Evolutionary conservation across 1,140 invertebrate species (phyloP).

Genomic region (Nasonia longicornis): DNA sequence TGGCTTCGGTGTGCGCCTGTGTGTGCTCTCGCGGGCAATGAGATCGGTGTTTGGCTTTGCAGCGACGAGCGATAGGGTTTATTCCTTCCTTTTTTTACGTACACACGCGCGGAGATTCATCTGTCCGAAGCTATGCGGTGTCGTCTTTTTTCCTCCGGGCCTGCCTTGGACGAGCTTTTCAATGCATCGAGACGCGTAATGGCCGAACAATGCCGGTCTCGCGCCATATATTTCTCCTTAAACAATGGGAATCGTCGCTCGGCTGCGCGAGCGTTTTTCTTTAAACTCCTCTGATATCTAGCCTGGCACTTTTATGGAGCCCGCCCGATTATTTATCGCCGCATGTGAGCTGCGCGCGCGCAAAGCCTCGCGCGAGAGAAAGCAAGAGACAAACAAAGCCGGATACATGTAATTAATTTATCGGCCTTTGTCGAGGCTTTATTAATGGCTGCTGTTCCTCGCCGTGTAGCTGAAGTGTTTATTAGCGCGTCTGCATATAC

Average conservation of each 20-base stretch:
- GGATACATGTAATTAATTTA: conserved; percentile 46
- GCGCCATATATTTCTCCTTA: conserved; percentile 40
- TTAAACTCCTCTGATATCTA: conserved; percentile 50
- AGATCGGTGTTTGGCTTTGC: neutral
- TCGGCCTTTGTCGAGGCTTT: conserved; percentile 40
- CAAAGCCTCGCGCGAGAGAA: neutral
- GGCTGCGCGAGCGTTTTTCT: conserved; percentile 13
- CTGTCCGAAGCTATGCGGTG: no score
- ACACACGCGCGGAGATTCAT: neutral
- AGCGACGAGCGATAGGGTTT: neutral
- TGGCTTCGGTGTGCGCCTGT: neutral
- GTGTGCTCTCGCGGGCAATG: neutral
- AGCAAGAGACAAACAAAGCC: conserved; percentile 41
- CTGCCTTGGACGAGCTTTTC: neutral
- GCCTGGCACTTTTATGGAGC: conserved; percentile 44
- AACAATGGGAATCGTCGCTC: conserved; percentile 42
- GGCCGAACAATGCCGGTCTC: conserved; percentile 42
- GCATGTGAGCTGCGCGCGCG: neutral
- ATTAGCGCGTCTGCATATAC: conserved; percentile 4
- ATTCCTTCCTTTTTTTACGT: neutral
- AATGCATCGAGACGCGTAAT: conserved; percentile 18
- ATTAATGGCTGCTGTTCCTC: neutral
- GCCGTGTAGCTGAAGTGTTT: conserved; percentile 37
- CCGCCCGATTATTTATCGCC: conserved; percentile 36
- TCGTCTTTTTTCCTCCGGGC: neutral